A percentile compares a stretch with the other conserved stretches of the same genome.
phyloP scores from a whole-genome alignment of 64 coral and sea anemone species.

The Hydrozoanthus tunicans region DNA sequence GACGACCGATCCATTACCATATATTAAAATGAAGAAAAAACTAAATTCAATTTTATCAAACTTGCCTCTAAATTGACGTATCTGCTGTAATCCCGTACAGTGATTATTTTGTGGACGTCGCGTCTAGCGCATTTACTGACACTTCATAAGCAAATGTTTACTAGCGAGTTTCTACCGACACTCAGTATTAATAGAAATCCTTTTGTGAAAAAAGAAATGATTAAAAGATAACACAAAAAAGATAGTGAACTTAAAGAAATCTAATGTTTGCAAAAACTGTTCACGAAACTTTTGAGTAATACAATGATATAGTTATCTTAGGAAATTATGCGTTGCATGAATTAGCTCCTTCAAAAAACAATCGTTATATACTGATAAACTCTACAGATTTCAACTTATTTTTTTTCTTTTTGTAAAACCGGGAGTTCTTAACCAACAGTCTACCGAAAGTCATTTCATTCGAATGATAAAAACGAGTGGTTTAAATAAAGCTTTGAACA shows the following conservation, averaged over 20 bases:
- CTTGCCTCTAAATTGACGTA: conserved; percentile 47
- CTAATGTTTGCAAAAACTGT: neutral
- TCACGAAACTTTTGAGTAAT: neutral
- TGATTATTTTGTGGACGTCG: conserved; percentile 3
- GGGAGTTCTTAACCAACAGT: too few species aligned
- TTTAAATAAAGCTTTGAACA: neutral
- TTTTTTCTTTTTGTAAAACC: too few species aligned
- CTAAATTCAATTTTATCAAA: conserved; percentile 54
- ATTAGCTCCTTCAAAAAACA: neutral
- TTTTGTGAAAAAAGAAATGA: neutral
- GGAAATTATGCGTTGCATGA: neutral
- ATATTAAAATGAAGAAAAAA: conserved; percentile 49
- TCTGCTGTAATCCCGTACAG: conserved; percentile 10
- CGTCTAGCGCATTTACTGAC: neutral
- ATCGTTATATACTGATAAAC: too few species aligned
- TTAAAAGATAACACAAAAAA: neutral
- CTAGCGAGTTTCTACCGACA: neutral
- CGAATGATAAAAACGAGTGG: neutral
- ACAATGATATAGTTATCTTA: neutral
- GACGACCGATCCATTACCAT: conserved; percentile 46
- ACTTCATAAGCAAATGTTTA: conserved; percentile 31
- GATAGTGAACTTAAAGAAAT: neutral
- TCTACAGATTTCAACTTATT: too few species aligned
- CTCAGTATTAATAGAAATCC: neutral
- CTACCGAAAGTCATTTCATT: neutral